Evolutionary conservation across 2,888 invertebrate species (phyloP).

Genomic region (Chloroclysta siterata): DNA sequence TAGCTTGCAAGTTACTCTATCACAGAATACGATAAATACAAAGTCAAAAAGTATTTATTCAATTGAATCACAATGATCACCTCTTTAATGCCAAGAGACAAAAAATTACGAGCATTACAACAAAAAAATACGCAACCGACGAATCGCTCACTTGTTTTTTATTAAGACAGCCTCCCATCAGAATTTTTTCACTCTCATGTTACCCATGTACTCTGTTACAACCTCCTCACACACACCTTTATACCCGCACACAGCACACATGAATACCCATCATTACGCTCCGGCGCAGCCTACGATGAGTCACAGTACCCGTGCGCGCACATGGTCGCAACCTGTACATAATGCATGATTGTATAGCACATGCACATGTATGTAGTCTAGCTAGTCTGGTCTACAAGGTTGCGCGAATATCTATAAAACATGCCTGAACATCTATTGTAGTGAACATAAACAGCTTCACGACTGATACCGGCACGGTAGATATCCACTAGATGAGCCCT

Average conservation of each 20-base stretch:
- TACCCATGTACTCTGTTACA: not conserved
- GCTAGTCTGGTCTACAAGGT: slow-evolving; percentile 16
- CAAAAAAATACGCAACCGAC: no score
- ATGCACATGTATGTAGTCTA: slow-evolving; percentile 1
- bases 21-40: no score
- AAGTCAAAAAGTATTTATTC: no score
- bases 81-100: no score
- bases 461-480: no score
- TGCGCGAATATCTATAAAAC: slow-evolving; percentile 4
- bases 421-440: not conserved
- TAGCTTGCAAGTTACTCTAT: no score
- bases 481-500: no score
- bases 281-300: slow-evolving; percentile 51
- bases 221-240: slow-evolving; percentile 8
- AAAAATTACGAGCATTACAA: no score
- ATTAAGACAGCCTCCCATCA: not conserved
- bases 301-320: slow-evolving; percentile 41
- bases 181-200: slow-evolving; percentile 7
- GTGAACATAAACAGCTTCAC: no score
- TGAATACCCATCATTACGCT: slow-evolving; percentile 37
- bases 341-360: not conserved
- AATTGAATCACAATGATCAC: no score
- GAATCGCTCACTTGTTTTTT: not conserved
- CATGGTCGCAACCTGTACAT: slow-evolving; percentile 33
- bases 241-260: slow-evolving; percentile 5